Conservation (phyloP, 2,888 invertebrate species). For the Amiota communis region DNA sequence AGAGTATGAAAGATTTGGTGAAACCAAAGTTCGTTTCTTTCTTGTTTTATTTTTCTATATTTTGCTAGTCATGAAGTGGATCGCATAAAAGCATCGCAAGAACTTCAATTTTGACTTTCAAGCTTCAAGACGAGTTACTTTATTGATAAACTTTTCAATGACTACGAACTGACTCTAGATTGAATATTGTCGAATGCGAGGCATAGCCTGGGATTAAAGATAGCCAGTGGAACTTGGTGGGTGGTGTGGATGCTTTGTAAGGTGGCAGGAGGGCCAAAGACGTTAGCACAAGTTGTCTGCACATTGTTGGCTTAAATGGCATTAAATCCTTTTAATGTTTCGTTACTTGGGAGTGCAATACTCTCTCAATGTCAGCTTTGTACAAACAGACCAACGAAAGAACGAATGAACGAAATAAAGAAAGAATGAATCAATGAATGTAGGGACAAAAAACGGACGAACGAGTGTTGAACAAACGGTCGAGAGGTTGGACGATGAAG, state of each 20-base stretch:
- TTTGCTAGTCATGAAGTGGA: conserved; percentile 11
- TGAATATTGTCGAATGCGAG: too few relatives aligned
- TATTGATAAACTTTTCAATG: conserved; percentile 65
- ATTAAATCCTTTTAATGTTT: conserved; percentile 67
- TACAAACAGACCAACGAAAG: not conserved
- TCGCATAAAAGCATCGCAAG: conserved; percentile 27
- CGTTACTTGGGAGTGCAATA: conserved; percentile 20
- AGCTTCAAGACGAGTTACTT: conserved; percentile 60
- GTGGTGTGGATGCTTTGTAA: too few relatives aligned
- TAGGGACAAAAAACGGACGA: too few relatives aligned
- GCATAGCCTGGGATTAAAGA: too few relatives aligned
- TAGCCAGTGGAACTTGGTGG: too few relatives aligned
- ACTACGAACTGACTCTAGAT: conserved; percentile 23
- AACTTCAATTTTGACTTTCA: conserved; percentile 30
- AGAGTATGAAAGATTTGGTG: too few relatives aligned
- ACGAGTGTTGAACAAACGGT: conserved; percentile 24
- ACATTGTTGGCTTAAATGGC: conserved; percentile 68
- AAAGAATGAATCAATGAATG: too few relatives aligned
- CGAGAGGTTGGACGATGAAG: conserved; percentile 22
- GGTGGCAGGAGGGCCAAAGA: conserved; percentile 24
- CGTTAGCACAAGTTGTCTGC: conserved; percentile 54
- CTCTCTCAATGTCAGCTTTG: conserved; percentile 6
- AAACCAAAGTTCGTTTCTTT: not conserved
- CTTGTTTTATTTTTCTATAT: not conserved
- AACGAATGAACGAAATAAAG: not conserved